These are phyloP conservation scores for Emydocephalus ijimae DNA, from an alignment of 2,113 vertebrate genomes.

Conservation along the genomic window DNA sequence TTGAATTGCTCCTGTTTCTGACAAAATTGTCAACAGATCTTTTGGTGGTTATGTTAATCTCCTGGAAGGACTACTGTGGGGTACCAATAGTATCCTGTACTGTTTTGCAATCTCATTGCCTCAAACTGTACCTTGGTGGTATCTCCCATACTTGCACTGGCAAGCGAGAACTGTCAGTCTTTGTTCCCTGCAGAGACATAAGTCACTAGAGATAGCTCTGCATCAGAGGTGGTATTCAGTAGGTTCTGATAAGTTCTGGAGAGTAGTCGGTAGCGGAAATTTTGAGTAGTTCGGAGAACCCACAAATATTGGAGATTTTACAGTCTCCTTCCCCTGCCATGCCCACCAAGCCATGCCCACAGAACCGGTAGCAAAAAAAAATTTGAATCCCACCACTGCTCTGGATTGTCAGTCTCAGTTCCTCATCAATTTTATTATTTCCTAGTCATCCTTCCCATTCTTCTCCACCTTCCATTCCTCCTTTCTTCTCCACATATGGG, in stretches of 20 bases:
- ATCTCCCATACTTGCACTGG: neutral
- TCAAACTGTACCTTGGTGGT: neutral
- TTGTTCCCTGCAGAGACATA: neutral
- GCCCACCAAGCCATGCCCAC: too few relatives aligned
- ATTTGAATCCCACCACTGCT: neutral
- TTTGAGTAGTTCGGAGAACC: too few relatives aligned
- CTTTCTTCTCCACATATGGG: neutral
- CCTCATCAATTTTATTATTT: neutral
- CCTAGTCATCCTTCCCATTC: neutral
- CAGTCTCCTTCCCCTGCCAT: too few relatives aligned
- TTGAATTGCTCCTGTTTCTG: neutral
- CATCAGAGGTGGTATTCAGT: too few relatives aligned
- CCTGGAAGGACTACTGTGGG: neutral
- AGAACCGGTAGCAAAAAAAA: too few relatives aligned
- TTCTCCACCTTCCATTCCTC: neutral
- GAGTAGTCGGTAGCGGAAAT: too few relatives aligned
- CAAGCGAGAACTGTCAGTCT: neutral
- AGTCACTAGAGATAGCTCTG: neutral
- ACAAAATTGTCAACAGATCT: neutral
- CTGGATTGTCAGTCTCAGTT: neutral
- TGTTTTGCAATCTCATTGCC: neutral
- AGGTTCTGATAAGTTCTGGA: too few relatives aligned
- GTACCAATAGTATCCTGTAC: neutral
- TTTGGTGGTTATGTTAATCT: neutral
- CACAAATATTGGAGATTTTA: too few relatives aligned